These are phyloP conservation scores for Astyanax mexicanus DNA, from an alignment of 2,797 vertebrate genomes.

Conservation along the genomic window DNA sequence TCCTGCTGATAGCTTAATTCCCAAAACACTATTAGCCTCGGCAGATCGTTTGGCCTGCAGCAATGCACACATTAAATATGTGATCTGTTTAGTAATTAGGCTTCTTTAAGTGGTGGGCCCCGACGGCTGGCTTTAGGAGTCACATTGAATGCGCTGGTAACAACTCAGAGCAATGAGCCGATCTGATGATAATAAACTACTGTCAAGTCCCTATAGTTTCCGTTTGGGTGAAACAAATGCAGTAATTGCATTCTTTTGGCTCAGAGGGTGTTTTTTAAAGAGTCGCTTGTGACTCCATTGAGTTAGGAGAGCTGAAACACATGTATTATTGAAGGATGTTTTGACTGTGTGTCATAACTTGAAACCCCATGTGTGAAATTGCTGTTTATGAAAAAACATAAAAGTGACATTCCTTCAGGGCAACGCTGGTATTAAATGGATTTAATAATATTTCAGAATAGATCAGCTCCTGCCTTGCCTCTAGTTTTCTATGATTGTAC, in stretches of 20 bases:
- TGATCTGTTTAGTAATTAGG: constrained; percentile 27
- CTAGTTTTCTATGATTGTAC: no score
- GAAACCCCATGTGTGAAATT: not conserved
- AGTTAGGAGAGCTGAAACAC: not conserved
- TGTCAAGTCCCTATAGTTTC: not conserved
- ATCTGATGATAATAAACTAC: constrained; percentile 24
- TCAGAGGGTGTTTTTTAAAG: not conserved
- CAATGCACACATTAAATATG: constrained; percentile 3
- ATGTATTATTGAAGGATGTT: not conserved
- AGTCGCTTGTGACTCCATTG: not conserved
- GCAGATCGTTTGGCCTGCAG: constrained; percentile 5
- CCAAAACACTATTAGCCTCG: constrained; percentile 10
- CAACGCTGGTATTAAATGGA: no score
- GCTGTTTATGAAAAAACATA: not conserved
- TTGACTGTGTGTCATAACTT: not conserved
- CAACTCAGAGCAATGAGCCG: constrained; percentile 8
- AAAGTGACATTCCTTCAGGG: no score
- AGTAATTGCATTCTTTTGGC: constrained; percentile 7
- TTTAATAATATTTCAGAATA: not conserved
- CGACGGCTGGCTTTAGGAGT: constrained; percentile 2
- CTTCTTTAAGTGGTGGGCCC: not conserved
- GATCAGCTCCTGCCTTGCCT: no score
- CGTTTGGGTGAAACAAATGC: constrained; percentile 12
- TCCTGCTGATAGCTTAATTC: not conserved
- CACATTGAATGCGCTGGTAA: constrained; percentile 7